These are phyloP conservation scores for Aspidiotus rigidus DNA, from an alignment of 2,888 invertebrate genomes.

Conservation along the genomic window DNA sequence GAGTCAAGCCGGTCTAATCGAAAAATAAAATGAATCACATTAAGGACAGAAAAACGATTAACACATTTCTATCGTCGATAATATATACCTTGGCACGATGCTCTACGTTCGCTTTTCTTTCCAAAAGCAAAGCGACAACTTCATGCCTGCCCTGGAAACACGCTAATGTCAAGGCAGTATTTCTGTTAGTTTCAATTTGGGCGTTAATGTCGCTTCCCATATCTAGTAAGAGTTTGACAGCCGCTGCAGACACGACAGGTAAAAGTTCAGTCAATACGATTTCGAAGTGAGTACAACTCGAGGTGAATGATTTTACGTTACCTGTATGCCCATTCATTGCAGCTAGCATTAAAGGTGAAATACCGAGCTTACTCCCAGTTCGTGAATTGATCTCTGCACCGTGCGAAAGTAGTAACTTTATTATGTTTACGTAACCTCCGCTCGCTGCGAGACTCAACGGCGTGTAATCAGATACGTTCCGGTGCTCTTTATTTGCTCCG, in stretches of 20 bases:
- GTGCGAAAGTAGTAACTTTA: constrained; percentile 80
- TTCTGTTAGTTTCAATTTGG: constrained; percentile 97
- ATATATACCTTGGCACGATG: constrained; percentile 79
- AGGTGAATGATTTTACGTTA: constrained; percentile 37
- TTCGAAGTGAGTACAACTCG: too few relatives aligned
- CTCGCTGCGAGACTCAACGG: constrained; percentile 97
- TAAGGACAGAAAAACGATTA: neutral
- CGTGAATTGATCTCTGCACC: constrained; percentile 98
- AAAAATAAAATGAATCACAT: constrained; percentile 13
- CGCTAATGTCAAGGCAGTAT: constrained; percentile 95
- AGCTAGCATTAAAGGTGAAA: constrained; percentile 96
- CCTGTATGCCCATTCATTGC: constrained; percentile 95
- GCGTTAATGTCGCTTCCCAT: constrained; percentile 99
- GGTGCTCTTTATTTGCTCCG: constrained; percentile 93
- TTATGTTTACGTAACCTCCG: constrained; percentile 97
- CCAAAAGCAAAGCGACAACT: constrained; percentile 89
- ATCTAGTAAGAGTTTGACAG: constrained; percentile 87
- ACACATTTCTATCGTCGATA: neutral
- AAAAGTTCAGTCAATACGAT: too few relatives aligned
- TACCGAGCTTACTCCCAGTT: constrained; percentile 92
- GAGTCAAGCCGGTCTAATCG: constrained; percentile 82
- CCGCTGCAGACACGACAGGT: constrained; percentile 53
- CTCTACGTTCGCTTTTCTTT: constrained; percentile 96
- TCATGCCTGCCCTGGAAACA: constrained; percentile 99
- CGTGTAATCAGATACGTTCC: constrained; percentile 98